Evolutionary conservation across 2,888 invertebrate genomes (phyloP).

Genomic region (Lucinisca nassula): DNA sequence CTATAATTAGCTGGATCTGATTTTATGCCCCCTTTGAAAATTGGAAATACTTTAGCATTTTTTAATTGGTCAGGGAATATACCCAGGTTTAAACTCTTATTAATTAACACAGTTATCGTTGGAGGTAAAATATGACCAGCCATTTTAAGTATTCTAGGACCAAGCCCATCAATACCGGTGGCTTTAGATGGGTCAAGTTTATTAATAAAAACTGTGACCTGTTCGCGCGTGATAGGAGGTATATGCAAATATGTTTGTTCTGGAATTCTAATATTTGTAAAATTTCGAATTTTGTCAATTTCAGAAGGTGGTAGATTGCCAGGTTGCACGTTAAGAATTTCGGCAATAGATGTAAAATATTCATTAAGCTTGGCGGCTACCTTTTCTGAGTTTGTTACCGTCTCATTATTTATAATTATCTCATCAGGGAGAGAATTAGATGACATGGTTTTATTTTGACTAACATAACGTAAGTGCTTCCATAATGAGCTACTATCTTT

Average conservation of each 20-base stretch:
- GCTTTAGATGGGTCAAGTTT: background rate
- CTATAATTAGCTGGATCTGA: too few relatives aligned
- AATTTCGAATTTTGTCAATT: background rate
- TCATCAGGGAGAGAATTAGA: background rate
- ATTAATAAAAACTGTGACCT: background rate
- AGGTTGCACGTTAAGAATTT: background rate
- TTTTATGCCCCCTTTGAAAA: too few relatives aligned
- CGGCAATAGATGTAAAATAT: background rate
- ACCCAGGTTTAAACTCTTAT: background rate
- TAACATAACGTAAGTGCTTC: background rate
- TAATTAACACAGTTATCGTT: background rate
- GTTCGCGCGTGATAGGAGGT: background rate
- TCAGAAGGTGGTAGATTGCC: background rate
- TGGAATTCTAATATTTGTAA: background rate
- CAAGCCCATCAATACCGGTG: background rate
- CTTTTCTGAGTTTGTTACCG: background rate
- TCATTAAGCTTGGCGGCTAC: background rate
- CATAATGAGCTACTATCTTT: too few relatives aligned
- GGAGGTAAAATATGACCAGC: background rate
- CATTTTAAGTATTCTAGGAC: background rate
- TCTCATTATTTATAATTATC: background rate
- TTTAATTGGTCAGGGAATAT: background rate
- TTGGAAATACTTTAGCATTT: too few relatives aligned
- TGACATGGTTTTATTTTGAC: background rate
- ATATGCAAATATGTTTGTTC: background rate